phyloP scores from a whole-genome alignment of 2,113 vertebrate species.

The Corydoras sp. region DNA sequence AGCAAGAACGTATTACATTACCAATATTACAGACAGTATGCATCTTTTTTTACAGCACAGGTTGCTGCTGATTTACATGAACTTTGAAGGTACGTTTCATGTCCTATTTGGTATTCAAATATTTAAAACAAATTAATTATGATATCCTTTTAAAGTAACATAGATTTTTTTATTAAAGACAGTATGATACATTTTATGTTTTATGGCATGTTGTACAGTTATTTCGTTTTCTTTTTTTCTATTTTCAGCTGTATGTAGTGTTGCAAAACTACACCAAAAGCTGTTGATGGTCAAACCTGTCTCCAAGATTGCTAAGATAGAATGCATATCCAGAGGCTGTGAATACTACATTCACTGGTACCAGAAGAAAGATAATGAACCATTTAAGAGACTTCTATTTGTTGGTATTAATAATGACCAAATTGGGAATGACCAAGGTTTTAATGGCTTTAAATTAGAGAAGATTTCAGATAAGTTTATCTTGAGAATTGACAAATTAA shows the following conservation, averaged over 20 bases:
- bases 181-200: neutral
- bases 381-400: slow-evolving; percentile 7
- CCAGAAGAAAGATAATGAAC: slow-evolving; percentile 12
- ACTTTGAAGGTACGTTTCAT: neutral
- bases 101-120: neutral
- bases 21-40: neutral
- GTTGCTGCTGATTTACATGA: neutral
- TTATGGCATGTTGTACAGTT: neutral
- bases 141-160: neutral
- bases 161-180: neutral
- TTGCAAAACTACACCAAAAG: slow-evolving; percentile 14
- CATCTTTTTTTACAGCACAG: neutral
- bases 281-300: slow-evolving; percentile 3
- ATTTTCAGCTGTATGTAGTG: slow-evolving; percentile 1
- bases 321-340: neutral
- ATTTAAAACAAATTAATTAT: neutral
- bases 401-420: neutral
- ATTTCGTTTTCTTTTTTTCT: neutral
- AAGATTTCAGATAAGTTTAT: neutral
- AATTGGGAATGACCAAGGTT: neutral
- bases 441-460: slow-evolving; percentile 2
- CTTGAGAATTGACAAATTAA: neutral
- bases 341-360: slow-evolving; percentile 15
- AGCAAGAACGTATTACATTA: no score
- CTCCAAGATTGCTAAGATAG: neutral